A percentile compares a stretch with the other conserved stretches of the same genome.
Evolutionary conservation across 1,140 invertebrate species (phyloP).

Genomic region (Calliphora vicina): DNA sequence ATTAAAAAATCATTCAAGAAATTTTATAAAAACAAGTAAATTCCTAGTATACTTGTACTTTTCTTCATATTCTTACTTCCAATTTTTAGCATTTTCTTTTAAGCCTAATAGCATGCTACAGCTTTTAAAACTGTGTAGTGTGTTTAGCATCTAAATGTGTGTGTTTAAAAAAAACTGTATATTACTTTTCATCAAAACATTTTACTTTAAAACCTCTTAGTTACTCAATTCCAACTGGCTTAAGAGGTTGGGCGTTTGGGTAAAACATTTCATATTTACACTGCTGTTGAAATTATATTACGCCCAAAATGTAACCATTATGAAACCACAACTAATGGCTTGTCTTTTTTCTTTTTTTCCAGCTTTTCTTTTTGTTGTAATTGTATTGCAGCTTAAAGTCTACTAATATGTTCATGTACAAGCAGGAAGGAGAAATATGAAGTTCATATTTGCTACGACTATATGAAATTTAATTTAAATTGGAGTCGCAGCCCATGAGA

Average conservation of each 20-base stretch:
- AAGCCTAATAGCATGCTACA: not conserved
- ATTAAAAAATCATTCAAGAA: not conserved
- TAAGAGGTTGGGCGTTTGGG: not conserved
- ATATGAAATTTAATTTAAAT: too few species aligned
- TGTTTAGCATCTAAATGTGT: not conserved
- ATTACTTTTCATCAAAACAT: not conserved
- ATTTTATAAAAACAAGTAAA: not conserved
- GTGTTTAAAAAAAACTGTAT: not conserved
- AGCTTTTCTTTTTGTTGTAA: too few species aligned
- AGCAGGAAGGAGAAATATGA: too few species aligned
- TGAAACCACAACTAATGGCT: not conserved
- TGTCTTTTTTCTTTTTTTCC: not conserved
- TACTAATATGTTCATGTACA: too few species aligned
- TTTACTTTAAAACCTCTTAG: not conserved
- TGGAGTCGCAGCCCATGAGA: too few species aligned
- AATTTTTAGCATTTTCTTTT: not conserved
- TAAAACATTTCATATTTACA: not conserved
- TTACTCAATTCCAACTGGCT: not conserved
- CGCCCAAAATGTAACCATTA: slow-evolving; percentile 1
- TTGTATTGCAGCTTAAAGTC: too few species aligned
- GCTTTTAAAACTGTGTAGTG: not conserved
- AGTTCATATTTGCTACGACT: too few species aligned
- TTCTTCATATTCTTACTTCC: not conserved
- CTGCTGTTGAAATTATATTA: not conserved
- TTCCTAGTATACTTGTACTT: not conserved